phyloP scores from a whole-genome alignment of 1,140 invertebrate species.

The Euwallacea similis region DNA sequence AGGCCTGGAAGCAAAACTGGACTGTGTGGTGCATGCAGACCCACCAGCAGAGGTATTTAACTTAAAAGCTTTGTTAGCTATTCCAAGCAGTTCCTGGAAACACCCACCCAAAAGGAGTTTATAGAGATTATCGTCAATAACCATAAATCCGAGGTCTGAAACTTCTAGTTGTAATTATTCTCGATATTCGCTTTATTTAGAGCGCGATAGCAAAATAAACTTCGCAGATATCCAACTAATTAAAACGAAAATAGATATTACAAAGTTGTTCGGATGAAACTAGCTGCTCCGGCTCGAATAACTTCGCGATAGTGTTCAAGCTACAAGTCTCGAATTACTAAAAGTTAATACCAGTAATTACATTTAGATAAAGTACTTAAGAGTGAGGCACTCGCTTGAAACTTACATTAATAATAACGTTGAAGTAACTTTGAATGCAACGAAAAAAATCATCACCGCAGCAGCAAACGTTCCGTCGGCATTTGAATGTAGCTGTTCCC shows the following conservation, averaged over 20 bases:
- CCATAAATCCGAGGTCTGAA: background rate
- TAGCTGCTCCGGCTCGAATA: conserved; percentile 3
- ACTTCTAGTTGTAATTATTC: conserved; percentile 1
- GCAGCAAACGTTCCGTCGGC: no score
- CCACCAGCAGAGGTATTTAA: conserved; percentile 67
- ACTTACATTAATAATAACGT: no score
- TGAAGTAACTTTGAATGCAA: no score
- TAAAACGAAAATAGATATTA: conserved; percentile 30
- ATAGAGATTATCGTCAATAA: conserved; percentile 17
- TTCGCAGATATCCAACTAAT: conserved; percentile 20
- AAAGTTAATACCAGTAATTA: conserved; percentile 1
- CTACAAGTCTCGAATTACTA: conserved; percentile 5
- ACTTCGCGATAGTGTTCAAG: conserved; percentile 13
- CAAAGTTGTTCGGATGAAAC: conserved; percentile 14
- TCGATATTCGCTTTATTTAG: conserved; percentile 1
- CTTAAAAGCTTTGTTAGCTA: no score
- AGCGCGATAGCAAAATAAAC: conserved; percentile 21
- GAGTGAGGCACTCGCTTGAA: no score
- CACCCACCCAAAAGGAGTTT: background rate
- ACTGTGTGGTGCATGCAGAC: conserved; percentile 74
- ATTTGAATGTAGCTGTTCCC: no score
- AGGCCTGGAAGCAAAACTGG: conserved; percentile 69
- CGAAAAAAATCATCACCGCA: no score
- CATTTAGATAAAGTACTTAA: background rate
- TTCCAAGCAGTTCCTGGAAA: no score